phyloP scores from a whole-genome alignment of 2,888 invertebrate species.

The Chesias legatella region DNA sequence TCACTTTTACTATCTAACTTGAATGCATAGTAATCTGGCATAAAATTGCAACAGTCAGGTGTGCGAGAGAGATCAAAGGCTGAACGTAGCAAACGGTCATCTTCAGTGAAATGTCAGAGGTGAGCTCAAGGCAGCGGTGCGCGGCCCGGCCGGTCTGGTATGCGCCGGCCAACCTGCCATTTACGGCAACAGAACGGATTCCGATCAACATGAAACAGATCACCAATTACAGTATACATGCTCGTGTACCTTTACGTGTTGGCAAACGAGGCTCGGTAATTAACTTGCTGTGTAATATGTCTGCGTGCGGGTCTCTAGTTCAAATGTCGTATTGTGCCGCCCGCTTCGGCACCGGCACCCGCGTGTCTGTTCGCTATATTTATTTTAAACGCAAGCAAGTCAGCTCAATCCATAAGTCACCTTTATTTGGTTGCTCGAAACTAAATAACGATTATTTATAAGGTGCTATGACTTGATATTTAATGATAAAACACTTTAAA shows the following conservation, averaged over 20 bases:
- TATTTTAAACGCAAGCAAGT: too few relatives aligned
- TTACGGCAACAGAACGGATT: constrained; percentile 36
- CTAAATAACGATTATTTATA: too few relatives aligned
- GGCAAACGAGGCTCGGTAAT: constrained; percentile 21
- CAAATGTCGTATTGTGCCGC: constrained; percentile 18
- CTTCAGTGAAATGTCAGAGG: constrained; percentile 67
- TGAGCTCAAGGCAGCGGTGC: constrained; percentile 38
- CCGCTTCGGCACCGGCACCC: constrained; percentile 25
- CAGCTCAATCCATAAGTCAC: neutral
- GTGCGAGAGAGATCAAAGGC: constrained; percentile 64
- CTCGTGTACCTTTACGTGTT: constrained; percentile 13
- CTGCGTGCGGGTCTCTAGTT: constrained; percentile 15
- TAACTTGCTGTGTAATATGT: constrained; percentile 18
- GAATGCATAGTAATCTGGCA: constrained; percentile 57
- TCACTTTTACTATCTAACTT: constrained; percentile 54
- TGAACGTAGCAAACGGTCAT: constrained; percentile 61
- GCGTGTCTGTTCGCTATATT: constrained; percentile 25
- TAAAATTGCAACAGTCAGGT: constrained; percentile 61
- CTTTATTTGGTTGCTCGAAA: neutral
- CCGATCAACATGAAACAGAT: constrained; percentile 36
- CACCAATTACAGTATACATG: constrained; percentile 23
- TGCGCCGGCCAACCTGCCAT: constrained; percentile 45
- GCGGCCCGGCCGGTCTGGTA: constrained; percentile 47
- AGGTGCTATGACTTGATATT: too few relatives aligned
- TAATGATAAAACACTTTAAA: too few relatives aligned